Base-by-base conservation (phyloP, 2,888 invertebrate genomes). In the Belgica antarctica region DNA sequence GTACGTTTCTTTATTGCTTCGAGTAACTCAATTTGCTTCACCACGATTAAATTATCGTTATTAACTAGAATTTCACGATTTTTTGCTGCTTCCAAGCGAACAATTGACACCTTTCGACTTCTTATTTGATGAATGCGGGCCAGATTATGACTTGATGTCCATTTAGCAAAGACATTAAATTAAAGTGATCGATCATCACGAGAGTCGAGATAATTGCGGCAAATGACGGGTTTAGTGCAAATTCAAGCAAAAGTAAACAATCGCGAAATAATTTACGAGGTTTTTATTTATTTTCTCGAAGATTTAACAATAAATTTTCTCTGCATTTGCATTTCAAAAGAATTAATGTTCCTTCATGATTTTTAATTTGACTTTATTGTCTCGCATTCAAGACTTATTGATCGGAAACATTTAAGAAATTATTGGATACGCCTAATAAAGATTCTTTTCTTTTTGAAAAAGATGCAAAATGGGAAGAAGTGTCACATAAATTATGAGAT, bases 21-120 rank as follows among this genome's bases (percentile, higher is more conserved):
- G n/a, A 17, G 2, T n/a, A 41, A 10, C n/a, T n/a, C 41, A 41
- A 25, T 27, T 63, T 41, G 25, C 36, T 63, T 63, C 36, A 31
- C n/a, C 31, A 24, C 41, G 41, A 15, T 63, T 63, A 63, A 63
- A 62, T 62, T 62, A 62, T 62, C 34, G 34, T 62, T 62, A 31
- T 28, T 62, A 62, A 28, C 36, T 31, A 12, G 22, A 62, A 63
- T 61, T 61, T 15, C 61, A 17, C 24, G 28, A 28, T 19, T 62
- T 24, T n/a, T 57, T 19, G 22, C 19, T 17, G 7, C n/a, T 34
- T 12, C 17, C 22, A 19, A 31, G 19, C 36, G 62, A 62, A 62
- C 62, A 62, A 62, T 62, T 62, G 62, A 62, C 62, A 62, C 62
- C 62, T 62, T 31, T 15, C 31, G 34, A 31, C 34, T 62, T 31